Percentiles rank a stretch among this genome's conserved stretches.
phyloP scores from a whole-genome alignment of 2,113 vertebrate genomes.

The Mirounga angustirostris region DNA sequence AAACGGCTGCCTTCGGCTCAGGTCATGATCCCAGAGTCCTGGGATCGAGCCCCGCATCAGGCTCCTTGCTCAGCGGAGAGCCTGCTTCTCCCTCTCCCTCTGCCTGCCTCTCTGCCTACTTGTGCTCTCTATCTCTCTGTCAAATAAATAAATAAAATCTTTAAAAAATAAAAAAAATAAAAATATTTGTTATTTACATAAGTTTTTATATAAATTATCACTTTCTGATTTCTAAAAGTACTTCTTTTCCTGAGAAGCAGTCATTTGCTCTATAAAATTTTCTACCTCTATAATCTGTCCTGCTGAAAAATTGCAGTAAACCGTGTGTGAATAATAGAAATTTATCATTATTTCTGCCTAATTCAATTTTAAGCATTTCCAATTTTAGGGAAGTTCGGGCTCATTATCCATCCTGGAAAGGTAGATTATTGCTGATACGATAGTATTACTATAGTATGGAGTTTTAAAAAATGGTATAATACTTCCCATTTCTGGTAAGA shows the following conservation, averaged over 20 bases:
- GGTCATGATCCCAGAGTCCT: too few species aligned
- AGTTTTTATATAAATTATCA: slow-evolving; percentile 35
- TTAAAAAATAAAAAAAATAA: background rate
- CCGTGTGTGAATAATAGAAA: slow-evolving; percentile 76
- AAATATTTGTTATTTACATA: background rate
- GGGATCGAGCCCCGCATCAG: too few species aligned
- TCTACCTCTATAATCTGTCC: slow-evolving; percentile 66
- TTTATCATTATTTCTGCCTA: slow-evolving; percentile 77
- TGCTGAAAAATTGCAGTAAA: slow-evolving; percentile 71
- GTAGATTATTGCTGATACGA: slow-evolving; percentile 59
- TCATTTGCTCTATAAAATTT: slow-evolving; percentile 49
- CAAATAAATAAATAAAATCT: too few species aligned
- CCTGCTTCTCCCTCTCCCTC: too few species aligned
- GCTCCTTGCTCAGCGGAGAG: too few species aligned
- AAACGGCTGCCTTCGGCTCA: too few species aligned
- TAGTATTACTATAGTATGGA: slow-evolving; percentile 38
- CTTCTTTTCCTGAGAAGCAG: slow-evolving; percentile 2
- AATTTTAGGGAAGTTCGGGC: slow-evolving; percentile 72
- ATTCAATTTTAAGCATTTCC: slow-evolving; percentile 70
- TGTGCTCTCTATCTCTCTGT: too few species aligned
- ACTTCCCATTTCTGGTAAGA: background rate
- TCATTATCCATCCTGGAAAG: slow-evolving; percentile 72
- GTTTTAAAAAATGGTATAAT: background rate
- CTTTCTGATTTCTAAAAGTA: slow-evolving; percentile 29
- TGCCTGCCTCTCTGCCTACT: too few species aligned